These are phyloP conservation scores for Mesoclemmys tuberculata DNA, from an alignment of 2,113 vertebrate species.

Conservation along the genomic window DNA sequence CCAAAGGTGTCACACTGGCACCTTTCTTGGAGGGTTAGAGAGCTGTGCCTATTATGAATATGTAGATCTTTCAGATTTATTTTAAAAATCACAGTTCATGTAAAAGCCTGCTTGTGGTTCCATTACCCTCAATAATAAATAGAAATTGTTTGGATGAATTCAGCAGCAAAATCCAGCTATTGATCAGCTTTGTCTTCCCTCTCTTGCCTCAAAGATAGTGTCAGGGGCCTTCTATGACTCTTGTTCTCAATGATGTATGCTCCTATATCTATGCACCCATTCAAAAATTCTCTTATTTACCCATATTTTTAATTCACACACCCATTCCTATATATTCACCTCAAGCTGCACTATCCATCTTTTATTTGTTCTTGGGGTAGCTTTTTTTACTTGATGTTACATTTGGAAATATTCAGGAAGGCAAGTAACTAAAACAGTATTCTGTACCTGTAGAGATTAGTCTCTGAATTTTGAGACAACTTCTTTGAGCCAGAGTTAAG, in stretches of 20 bases:
- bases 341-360: background rate
- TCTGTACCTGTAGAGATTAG: conserved; percentile 14
- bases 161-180: background rate
- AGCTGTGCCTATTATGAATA: background rate
- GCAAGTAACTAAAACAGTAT: background rate
- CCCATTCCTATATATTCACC: background rate
- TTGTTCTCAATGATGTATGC: background rate
- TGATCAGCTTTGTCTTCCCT: background rate
- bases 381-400: background rate
- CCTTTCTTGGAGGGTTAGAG: background rate
- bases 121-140: background rate
- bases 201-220: background rate
- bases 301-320: background rate
- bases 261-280: background rate
- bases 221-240: background rate
- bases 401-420: conserved; percentile 11
- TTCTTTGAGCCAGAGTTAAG: conserved; percentile 35
- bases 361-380: background rate
- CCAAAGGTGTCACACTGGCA: fast-evolving
- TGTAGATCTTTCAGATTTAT: background rate
- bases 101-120: background rate
- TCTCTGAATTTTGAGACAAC: conserved; percentile 42
- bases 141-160: background rate
- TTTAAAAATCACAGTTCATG: background rate
- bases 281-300: background rate